Percentiles rank a stretch among this genome's conserved stretches.
phyloP scores from a whole-genome alignment of 2,797 vertebrate genomes.

The Jordanella pulchra region DNA sequence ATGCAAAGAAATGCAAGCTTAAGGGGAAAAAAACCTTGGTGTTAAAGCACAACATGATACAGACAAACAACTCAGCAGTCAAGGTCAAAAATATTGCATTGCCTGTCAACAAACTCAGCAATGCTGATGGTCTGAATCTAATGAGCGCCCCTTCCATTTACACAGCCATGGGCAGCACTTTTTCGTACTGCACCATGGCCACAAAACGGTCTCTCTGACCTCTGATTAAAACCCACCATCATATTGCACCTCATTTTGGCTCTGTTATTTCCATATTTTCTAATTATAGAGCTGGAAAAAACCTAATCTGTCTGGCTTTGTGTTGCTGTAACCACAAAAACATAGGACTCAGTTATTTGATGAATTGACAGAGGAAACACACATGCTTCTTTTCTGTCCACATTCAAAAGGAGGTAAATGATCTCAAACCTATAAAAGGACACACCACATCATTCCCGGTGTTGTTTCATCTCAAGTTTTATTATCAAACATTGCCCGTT shows the following conservation, averaged over 20 bases:
- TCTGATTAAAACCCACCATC: conserved; percentile 25
- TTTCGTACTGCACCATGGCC: conserved; percentile 38
- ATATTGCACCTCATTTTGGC: not conserved
- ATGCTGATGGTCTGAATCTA: conserved; percentile 70
- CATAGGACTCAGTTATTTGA: not conserved
- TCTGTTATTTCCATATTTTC: not conserved
- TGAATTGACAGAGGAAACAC: not conserved
- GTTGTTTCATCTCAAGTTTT: not conserved
- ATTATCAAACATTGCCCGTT: not conserved
- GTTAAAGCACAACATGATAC: conserved; percentile 72
- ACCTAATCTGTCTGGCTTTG: not conserved
- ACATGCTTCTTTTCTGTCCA: not conserved
- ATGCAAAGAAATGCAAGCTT: conserved; percentile 58
- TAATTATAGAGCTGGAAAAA: not conserved
- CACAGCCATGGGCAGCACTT: conserved; percentile 53
- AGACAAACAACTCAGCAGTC: conserved; percentile 49
- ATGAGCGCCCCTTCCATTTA: conserved; percentile 47
- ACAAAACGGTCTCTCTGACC: conserved; percentile 63
- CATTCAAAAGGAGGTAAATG: not conserved
- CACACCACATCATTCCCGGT: not conserved
- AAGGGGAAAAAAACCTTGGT: conserved; percentile 36
- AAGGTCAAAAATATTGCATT: conserved; percentile 77
- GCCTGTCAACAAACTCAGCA: conserved; percentile 65
- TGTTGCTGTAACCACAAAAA: not conserved
- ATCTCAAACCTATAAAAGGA: not conserved